These are phyloP conservation scores for Myrmophylax atrothorax DNA, from an alignment of 2,113 vertebrate species.

Conservation along the genomic window DNA sequence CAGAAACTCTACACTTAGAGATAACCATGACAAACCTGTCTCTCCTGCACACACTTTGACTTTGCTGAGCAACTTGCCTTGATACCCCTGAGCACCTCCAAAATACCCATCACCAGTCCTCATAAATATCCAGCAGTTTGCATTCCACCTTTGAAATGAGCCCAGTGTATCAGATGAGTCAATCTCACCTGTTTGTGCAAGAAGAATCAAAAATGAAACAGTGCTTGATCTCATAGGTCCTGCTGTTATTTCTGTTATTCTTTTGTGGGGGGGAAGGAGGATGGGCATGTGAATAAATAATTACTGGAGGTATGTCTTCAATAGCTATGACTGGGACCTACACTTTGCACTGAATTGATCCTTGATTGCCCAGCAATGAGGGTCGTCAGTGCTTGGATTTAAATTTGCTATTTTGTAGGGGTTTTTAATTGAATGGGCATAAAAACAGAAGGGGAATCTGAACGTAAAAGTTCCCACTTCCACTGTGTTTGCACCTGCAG, in stretches of 20 bases:
- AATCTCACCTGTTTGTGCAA: background rate
- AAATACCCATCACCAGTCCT: background rate
- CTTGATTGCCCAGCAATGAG: background rate
- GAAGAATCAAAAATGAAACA: background rate
- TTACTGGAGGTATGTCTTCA: background rate
- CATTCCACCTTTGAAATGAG: background rate
- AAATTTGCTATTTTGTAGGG: background rate
- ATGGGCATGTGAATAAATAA: background rate
- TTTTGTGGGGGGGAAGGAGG: no score
- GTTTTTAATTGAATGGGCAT: background rate
- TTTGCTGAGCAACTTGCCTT: rapidly evolving
- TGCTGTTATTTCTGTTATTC: background rate
- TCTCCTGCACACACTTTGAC: rapidly evolving
- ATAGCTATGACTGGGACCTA: background rate
- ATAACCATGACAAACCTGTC: background rate
- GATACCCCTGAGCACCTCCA: background rate
- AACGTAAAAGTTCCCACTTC: background rate
- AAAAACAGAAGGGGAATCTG: background rate
- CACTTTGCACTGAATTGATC: background rate
- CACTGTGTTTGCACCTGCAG: background rate
- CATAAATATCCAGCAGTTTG: background rate
- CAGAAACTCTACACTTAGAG: background rate
- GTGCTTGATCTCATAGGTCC: background rate
- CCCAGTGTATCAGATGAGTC: rapidly evolving
- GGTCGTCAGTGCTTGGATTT: background rate